These are phyloP conservation scores for Leptoteleia sp. DNA, from an alignment of 1,140 invertebrate species.

Conservation along the genomic window DNA sequence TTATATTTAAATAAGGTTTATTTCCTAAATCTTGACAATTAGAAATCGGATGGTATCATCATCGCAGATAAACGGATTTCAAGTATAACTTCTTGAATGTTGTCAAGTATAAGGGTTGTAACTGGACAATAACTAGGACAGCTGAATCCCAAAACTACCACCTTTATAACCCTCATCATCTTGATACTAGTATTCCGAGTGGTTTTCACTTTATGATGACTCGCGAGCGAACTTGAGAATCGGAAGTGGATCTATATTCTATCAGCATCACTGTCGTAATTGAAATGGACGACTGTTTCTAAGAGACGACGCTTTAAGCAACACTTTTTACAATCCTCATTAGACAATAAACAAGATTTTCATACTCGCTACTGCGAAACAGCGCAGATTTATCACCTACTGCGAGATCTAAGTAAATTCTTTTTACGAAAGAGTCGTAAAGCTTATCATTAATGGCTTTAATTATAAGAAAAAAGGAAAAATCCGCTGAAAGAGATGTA, in stretches of 20 bases:
- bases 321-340: background rate
- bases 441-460: no score
- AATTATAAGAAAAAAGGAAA: no score
- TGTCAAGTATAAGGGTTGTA: slow-evolving; percentile 22
- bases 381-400: no score
- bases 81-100: slow-evolving; percentile 30
- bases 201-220: slow-evolving; percentile 53
- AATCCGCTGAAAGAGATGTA: no score
- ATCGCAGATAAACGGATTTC: slow-evolving; percentile 1
- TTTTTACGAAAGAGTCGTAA: no score
- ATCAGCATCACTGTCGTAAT: slow-evolving; percentile 5
- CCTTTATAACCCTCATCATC: slow-evolving; percentile 53
- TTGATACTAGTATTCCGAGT: slow-evolving; percentile 21
- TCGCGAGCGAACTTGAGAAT: slow-evolving; percentile 33
- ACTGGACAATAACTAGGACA: slow-evolving; percentile 51
- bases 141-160: slow-evolving; percentile 36
- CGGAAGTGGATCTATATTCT: slow-evolving; percentile 25
- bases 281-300: no score
- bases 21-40: background rate
- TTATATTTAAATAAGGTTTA: no score
- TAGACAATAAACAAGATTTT: background rate
- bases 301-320: no score
- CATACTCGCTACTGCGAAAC: background rate
- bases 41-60: background rate
- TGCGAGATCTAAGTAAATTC: no score